Conservation (phyloP, 2,113 vertebrate genomes). For the Semnornis frantzii region DNA sequence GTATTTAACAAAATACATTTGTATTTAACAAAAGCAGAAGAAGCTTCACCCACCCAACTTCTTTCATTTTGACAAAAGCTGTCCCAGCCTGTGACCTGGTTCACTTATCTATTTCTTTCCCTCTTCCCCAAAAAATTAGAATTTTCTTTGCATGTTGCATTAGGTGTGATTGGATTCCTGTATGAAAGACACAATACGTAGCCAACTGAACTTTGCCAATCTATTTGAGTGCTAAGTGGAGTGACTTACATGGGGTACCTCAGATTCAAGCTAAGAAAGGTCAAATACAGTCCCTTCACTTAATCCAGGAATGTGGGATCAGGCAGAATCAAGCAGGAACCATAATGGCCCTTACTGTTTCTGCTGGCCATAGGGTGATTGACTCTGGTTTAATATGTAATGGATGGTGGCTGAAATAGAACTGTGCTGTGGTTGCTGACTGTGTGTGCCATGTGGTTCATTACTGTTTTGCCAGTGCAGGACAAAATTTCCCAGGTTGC, state of each 20-base stretch:
- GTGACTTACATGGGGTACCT: too few species aligned
- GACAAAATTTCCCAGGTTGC: not conserved
- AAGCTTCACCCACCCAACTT: not conserved
- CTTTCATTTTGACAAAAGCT: not conserved
- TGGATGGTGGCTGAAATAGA: not conserved
- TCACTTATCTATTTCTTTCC: not conserved
- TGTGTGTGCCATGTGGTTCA: not conserved
- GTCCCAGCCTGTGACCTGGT: not conserved
- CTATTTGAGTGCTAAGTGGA: not conserved
- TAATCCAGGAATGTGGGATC: not conserved
- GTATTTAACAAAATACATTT: not conserved
- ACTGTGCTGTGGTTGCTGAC: not conserved
- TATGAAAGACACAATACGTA: not conserved
- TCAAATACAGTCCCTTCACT: not conserved
- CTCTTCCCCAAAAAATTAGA: not conserved
- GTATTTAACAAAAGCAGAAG: not conserved
- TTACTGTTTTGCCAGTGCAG: not conserved
- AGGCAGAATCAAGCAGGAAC: not conserved
- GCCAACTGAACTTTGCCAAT: not conserved
- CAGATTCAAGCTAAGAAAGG: too few species aligned
- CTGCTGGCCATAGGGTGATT: not conserved
- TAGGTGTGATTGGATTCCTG: not conserved
- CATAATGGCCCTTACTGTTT: not conserved
- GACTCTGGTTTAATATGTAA: not conserved
- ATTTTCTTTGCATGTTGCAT: not conserved